A percentile compares a stretch with the other conserved stretches of the same genome.
These are phyloP conservation scores for Alectoris magna DNA, from an alignment of 2,797 vertebrate species.

Conservation along the genomic window DNA sequence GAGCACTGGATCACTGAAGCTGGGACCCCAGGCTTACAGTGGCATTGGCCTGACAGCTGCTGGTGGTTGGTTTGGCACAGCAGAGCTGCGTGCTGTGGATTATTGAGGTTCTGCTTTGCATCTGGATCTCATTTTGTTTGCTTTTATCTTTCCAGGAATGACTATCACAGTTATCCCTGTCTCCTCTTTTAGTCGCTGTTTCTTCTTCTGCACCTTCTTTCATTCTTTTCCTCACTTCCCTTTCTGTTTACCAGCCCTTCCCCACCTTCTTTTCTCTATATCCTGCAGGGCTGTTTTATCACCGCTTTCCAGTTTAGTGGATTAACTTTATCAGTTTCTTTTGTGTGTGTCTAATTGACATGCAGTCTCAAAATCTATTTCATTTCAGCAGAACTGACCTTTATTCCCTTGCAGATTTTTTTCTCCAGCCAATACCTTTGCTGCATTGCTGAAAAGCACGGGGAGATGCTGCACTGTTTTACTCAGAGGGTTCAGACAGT, in stretches of 20 bases:
- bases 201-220: constrained; percentile 16
- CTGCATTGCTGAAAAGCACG: background rate
- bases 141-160: constrained; percentile 36
- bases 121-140: constrained; percentile 19
- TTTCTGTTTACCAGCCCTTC: constrained; percentile 29
- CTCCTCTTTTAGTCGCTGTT: constrained; percentile 26
- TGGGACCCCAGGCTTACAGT: background rate
- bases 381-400: constrained; percentile 65
- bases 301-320: constrained; percentile 10
- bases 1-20: rapidly evolving
- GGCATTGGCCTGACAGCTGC: background rate
- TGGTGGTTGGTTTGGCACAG: rapidly evolving
- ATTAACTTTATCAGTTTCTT: constrained; percentile 71
- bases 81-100: background rate
- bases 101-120: constrained; percentile 19
- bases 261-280: background rate
- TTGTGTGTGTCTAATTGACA: constrained; percentile 66
- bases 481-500: background rate
- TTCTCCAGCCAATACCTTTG: background rate
- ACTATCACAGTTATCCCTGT: constrained; percentile 31
- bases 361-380: constrained; percentile 61
- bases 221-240: background rate
- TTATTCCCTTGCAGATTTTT: constrained; percentile 8
- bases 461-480: background rate
- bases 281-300: constrained; percentile 39